Evolutionary conservation across 2,888 invertebrate species (phyloP).

Genomic region (Tinea semifulvella): DNA sequence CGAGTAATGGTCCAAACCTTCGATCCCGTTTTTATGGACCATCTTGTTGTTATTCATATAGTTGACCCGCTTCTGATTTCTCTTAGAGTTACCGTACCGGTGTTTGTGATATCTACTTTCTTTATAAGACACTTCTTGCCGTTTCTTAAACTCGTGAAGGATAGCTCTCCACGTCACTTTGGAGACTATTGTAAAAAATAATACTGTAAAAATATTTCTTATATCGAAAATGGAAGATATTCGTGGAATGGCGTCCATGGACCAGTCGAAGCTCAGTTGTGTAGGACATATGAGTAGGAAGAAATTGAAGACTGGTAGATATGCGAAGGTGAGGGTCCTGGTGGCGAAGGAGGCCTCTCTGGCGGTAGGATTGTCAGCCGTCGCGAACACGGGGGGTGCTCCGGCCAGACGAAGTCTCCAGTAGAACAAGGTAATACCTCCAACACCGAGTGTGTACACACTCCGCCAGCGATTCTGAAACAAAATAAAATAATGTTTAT

Average conservation of each 20-base stretch:
- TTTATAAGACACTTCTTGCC: constrained; percentile 35
- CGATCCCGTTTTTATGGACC: constrained; percentile 41
- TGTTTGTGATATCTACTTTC: constrained; percentile 50
- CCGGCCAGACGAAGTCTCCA: constrained; percentile 83
- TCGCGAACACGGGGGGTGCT: constrained; percentile 83
- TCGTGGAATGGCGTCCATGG: constrained; percentile 95
- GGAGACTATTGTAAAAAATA: constrained; percentile 73
- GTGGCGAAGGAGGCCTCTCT: constrained; percentile 82
- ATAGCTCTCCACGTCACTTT: constrained; percentile 50
- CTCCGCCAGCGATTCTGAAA: constrained; percentile 78
- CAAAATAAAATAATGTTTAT: constrained; percentile 34
- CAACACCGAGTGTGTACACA: constrained; percentile 71
- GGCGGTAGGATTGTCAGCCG: constrained; percentile 96
- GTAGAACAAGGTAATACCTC: constrained; percentile 74
- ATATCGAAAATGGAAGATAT: constrained; percentile 80
- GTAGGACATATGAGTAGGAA: constrained; percentile 86
- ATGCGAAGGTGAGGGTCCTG: constrained; percentile 88
- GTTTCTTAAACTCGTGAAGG: constrained; percentile 42
- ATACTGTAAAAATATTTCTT: constrained; percentile 78
- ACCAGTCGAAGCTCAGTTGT: constrained; percentile 97
- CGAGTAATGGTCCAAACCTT: constrained; percentile 45
- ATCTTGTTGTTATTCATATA: constrained; percentile 30
- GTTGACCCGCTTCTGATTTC: constrained; percentile 54
- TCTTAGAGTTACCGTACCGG: constrained; percentile 38
- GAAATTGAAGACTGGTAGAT: constrained; percentile 91